Evolutionary conservation across 64 coral and sea anemone genomes (phyloP), one percentile per base, ranked within the genome.

Genomic region (Dendrophyllia cribrosa): DNA sequence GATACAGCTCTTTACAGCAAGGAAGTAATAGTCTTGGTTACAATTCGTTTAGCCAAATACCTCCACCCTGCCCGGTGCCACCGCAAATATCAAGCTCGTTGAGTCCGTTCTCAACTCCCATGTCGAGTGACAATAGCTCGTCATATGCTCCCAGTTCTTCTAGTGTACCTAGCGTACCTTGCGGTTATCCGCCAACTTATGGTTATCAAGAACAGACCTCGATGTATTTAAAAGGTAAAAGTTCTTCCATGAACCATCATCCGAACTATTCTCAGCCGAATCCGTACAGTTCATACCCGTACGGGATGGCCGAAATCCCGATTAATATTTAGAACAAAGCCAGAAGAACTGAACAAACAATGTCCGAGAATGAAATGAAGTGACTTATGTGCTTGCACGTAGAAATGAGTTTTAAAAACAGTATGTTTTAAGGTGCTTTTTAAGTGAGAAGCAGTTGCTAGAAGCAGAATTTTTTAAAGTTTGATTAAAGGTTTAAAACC

Each of bases 171-270:
- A 93, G 82, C 15, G 86, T 92, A 7, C 88, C 95, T 9, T 96
- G 91, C 58, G 86, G 86, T 0, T 96, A 96, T 56, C 91, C 95
- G 0, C 91, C 92, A 55, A 78, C 81, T 65, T 97, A 97, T 23
- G 66, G 87, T 15, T 97, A 94, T 80, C 95, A 90, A 75, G 95
- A 97, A 84, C 95, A 97, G 82, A 91, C 86, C 66, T 76, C 76
- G n/a, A 67, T 97, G 26, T 97, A 94, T 75, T 89, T 97, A 46
- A 97, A 97, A 90, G 79, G 90, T 75, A 97, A 97, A 91, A 78
- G 92, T 19, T 78, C 92, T 1, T 76, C 86, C 4, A 67, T 96
- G n/a, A 96, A 96, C 76, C 95, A 97, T 43, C 92, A 97, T 25
- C 89, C 92, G 53, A 97, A 94, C 88, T 97, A 94, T 79, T 92